phyloP scores from a whole-genome alignment of 2,113 vertebrate genomes.

The Macrotis lagotis region DNA sequence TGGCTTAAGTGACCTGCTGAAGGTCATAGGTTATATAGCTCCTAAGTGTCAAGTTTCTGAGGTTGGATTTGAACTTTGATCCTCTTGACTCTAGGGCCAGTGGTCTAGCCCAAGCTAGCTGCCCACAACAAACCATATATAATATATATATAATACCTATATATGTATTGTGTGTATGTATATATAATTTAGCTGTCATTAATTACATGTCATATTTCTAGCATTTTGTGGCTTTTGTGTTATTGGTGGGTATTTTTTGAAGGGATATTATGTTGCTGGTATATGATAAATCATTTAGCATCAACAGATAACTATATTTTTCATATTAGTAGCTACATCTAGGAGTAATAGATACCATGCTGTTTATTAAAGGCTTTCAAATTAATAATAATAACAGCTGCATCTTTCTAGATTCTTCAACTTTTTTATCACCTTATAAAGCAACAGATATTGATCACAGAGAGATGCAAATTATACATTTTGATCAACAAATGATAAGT shows the following conservation, averaged over 20 bases:
- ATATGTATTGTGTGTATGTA: neutral
- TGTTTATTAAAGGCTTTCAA: neutral
- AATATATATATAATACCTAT: neutral
- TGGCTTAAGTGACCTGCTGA: too few species aligned
- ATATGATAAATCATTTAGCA: neutral
- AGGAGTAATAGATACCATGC: too few species aligned
- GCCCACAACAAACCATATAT: too few species aligned
- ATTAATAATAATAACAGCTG: rapidly evolving
- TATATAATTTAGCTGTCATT: neutral
- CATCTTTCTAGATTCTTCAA: neutral
- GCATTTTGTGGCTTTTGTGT: neutral
- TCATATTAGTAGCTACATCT: neutral
- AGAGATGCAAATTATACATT: rapidly evolving
- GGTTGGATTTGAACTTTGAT: too few species aligned
- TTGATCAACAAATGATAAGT: too few species aligned
- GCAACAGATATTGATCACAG: neutral
- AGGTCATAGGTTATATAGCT: too few species aligned
- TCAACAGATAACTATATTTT: neutral
- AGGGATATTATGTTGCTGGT: neutral
- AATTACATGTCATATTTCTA: neutral
- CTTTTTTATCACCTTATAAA: neutral
- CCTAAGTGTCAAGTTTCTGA: too few species aligned
- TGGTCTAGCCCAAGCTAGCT: too few species aligned
- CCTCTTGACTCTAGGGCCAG: too few species aligned
- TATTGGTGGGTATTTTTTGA: neutral